These are phyloP conservation scores for Deilephila elpenor DNA, from an alignment of 2,888 invertebrate species.

Conservation along the genomic window DNA sequence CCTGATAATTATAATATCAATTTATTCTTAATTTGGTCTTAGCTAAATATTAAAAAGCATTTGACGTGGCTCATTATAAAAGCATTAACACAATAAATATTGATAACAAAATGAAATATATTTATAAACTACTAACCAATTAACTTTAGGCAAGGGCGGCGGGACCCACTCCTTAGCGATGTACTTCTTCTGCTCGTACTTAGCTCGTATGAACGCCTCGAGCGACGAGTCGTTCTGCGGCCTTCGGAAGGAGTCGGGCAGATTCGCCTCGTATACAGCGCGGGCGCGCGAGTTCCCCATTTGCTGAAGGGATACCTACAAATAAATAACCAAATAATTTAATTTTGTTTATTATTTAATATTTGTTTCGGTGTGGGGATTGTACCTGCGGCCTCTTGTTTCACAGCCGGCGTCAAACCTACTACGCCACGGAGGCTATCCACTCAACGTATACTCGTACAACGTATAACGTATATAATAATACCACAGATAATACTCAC, in stretches of 20 bases:
- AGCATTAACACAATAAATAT: too few relatives aligned
- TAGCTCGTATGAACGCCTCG: constrained; percentile 98
- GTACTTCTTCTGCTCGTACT: constrained; percentile 99
- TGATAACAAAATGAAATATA: not conserved
- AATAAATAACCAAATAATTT: not conserved
- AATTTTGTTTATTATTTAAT: too few relatives aligned
- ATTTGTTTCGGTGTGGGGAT: too few relatives aligned
- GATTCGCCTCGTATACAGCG: constrained; percentile 98
- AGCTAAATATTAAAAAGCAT: too few relatives aligned
- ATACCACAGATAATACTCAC: too few relatives aligned
- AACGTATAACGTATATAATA: too few relatives aligned
- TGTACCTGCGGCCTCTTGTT: too few relatives aligned
- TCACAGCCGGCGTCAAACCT: too few relatives aligned
- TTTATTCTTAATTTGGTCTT: too few relatives aligned
- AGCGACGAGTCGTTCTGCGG: constrained; percentile 97
- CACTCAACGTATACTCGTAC: too few relatives aligned
- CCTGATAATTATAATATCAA: too few relatives aligned
- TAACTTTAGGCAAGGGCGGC: constrained; percentile 92
- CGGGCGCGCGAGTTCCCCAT: constrained; percentile 99
- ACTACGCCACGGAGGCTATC: too few relatives aligned
- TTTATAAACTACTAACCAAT: constrained; percentile 77
- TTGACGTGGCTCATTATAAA: not conserved
- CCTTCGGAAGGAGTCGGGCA: constrained; percentile 97
- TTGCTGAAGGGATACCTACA: constrained; percentile 91
- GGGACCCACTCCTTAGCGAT: constrained; percentile 99